phyloP scores from a whole-genome alignment of 2,888 invertebrate genomes.

The Gymnocheta viridis region DNA sequence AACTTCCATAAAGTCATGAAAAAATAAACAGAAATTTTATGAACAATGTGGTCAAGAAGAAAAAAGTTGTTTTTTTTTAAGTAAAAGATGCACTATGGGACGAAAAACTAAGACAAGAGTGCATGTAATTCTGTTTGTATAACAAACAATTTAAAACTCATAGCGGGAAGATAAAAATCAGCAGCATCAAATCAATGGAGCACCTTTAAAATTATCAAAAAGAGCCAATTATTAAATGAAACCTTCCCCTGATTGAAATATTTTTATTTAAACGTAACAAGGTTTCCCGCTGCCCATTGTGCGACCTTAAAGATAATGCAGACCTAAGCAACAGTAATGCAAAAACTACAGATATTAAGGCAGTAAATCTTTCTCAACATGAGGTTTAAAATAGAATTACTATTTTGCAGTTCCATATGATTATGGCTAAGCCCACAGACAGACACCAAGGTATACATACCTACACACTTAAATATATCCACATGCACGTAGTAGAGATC shows the following conservation, averaged over 20 bases:
- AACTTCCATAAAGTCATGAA: slow-evolving; percentile 30
- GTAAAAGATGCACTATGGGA: slow-evolving; percentile 11
- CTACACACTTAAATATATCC: slow-evolving; percentile 7
- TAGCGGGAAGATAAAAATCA: too few species aligned
- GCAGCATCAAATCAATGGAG: not conserved
- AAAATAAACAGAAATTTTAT: slow-evolving; percentile 32
- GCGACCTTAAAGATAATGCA: slow-evolving; percentile 21
- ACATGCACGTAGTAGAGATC: slow-evolving; percentile 68
- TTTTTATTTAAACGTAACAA: not conserved
- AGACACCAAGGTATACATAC: not conserved
- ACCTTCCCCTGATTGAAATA: not conserved
- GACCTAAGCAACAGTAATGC: slow-evolving; percentile 12
- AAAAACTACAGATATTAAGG: slow-evolving; percentile 51
- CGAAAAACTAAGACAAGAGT: not conserved
- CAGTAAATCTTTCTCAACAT: slow-evolving; percentile 70
- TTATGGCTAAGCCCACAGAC: slow-evolving; percentile 16
- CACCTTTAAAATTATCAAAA: not conserved
- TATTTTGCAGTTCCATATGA: slow-evolving; percentile 58
- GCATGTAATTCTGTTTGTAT: too few species aligned
- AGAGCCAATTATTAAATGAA: not conserved
- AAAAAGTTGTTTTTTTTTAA: not conserved
- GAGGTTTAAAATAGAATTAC: slow-evolving; percentile 68
- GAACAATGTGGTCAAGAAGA: slow-evolving; percentile 21
- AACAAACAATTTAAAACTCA: too few species aligned
- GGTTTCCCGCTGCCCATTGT: not conserved